Evolutionary conservation across 2,113 vertebrate species (phyloP).

Genomic region (Erinaceus europaeus): DNA sequence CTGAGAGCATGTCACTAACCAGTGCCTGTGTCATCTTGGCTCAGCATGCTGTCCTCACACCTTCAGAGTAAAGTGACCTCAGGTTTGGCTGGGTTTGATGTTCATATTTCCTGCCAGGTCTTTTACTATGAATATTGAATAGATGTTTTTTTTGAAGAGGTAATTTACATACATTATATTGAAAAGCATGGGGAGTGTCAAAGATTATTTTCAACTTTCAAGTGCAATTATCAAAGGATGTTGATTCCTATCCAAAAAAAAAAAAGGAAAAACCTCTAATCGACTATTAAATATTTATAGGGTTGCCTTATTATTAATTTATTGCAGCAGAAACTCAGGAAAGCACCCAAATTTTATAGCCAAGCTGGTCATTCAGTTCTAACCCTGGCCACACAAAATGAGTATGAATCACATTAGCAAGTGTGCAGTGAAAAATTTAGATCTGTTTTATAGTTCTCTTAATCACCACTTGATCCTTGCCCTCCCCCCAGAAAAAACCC

Average conservation of each 20-base stretch:
- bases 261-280: conserved; percentile 31
- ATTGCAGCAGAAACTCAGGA: conserved; percentile 39
- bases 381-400: background rate
- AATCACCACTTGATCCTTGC: background rate
- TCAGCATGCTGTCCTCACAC: background rate
- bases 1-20: background rate
- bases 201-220: conserved; percentile 51
- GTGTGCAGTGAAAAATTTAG: background rate
- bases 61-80: background rate
- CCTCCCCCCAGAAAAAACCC: background rate
- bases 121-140: background rate
- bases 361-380: conserved; percentile 8
- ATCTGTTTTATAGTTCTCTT: background rate
- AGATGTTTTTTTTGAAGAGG: background rate
- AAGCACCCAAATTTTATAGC: conserved; percentile 42
- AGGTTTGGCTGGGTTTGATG: background rate
- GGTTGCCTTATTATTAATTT: conserved; percentile 53
- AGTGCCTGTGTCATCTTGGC: background rate
- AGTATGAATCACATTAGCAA: background rate
- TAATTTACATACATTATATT: conserved; percentile 14
- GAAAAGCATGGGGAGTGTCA: conserved; percentile 1
- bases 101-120: conserved; percentile 2
- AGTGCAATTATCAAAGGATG: conserved; percentile 44
- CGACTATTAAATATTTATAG: conserved; percentile 44
- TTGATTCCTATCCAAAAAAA: conserved; percentile 50